phyloP scores from a whole-genome alignment of 1,140 invertebrate genomes.

The Ditylenchus dipsaci region DNA sequence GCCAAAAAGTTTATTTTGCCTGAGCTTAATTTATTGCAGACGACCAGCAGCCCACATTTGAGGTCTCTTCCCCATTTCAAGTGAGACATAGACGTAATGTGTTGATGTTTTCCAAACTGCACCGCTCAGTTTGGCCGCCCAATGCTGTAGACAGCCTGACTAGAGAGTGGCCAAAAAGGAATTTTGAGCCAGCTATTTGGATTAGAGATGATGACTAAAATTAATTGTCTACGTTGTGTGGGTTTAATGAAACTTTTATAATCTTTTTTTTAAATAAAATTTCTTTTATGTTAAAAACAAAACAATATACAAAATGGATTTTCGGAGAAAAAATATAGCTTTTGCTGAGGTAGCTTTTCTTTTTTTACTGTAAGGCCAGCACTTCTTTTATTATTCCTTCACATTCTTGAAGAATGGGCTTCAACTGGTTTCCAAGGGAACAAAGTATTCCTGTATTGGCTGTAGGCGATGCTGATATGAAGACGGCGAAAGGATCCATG shows the following conservation, averaged over 20 bases:
- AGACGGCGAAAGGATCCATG: conserved; percentile 32
- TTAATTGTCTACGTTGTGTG: no score
- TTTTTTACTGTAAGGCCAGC: not conserved
- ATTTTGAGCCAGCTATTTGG: no score
- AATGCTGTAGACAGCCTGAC: no score
- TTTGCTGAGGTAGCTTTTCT: no score
- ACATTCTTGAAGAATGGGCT: conserved; percentile 36
- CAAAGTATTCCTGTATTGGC: conserved; percentile 46
- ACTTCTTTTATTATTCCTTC: conserved; percentile 31
- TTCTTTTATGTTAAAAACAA: no score
- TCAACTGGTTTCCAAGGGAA: conserved; percentile 20
- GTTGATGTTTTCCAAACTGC: not conserved
- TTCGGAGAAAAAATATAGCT: no score
- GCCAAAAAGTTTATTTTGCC: no score
- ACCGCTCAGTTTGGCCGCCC: not conserved
- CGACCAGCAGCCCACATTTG: not conserved
- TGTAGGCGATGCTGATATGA: conserved; percentile 40
- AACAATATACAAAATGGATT: no score
- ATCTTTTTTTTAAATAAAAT: no score
- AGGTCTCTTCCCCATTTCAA: not conserved
- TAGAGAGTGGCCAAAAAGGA: no score
- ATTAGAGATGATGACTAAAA: no score
- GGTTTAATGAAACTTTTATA: no score
- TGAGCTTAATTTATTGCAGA: not conserved
- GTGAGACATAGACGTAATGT: not conserved